phyloP scores from a whole-genome alignment of 2,113 vertebrate genomes.

The Etheostoma cragini region DNA sequence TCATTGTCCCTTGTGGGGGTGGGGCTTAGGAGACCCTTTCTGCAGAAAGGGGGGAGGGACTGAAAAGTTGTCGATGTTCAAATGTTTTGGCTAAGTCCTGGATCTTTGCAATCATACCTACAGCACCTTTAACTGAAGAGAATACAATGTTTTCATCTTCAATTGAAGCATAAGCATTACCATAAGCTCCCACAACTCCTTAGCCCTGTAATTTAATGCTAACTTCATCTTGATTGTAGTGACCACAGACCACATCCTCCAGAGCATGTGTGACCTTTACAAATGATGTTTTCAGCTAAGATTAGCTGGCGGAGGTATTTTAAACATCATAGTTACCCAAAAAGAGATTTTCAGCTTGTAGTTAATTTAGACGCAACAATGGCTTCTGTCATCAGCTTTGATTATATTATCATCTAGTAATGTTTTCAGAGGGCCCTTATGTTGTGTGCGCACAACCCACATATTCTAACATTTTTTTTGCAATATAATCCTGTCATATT shows the following conservation, averaged over 20 bases:
- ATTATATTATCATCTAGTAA: slow-evolving; percentile 15
- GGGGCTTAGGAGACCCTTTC: too few relatives aligned
- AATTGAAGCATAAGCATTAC: slow-evolving; percentile 61
- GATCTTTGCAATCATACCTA: too few relatives aligned
- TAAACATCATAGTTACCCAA: slow-evolving; percentile 38
- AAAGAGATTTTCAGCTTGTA: slow-evolving; percentile 1
- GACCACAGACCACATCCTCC: slow-evolving; percentile 83
- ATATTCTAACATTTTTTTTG: slow-evolving; percentile 26
- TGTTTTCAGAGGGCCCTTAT: slow-evolving; percentile 8
- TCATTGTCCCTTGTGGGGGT: too few relatives aligned
- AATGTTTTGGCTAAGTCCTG: too few relatives aligned
- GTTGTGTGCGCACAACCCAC: slow-evolving; percentile 13
- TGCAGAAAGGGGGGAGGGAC: too few relatives aligned
- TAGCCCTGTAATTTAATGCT: slow-evolving; percentile 61
- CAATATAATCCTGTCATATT: slow-evolving; percentile 28
- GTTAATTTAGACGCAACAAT: slow-evolving; percentile 12
- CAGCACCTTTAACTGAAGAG: slow-evolving; percentile 11
- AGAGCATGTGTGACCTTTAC: slow-evolving; percentile 53
- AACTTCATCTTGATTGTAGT: slow-evolving; percentile 42
- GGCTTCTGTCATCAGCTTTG: slow-evolving; percentile 6
- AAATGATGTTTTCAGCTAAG: slow-evolving; percentile 39
- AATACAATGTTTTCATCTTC: slow-evolving; percentile 32
- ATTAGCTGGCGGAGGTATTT: slow-evolving; percentile 44
- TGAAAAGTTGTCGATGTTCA: too few relatives aligned
- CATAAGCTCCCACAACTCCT: slow-evolving; percentile 60